phyloP scores from a whole-genome alignment of 2,113 vertebrate genomes.

The Coptodon rendalli region DNA sequence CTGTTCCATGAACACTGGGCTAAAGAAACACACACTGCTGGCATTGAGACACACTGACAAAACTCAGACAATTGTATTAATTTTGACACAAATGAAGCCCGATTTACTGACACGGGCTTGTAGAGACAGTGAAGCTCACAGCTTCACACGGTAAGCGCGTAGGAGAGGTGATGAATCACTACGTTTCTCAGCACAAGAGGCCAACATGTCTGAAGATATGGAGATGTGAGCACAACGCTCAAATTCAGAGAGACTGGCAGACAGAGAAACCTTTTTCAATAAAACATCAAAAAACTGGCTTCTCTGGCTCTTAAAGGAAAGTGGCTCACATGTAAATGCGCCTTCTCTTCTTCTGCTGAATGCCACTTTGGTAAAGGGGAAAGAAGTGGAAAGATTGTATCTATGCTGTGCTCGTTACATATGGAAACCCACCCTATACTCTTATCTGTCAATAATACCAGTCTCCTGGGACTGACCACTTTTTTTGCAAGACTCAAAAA shows the following conservation, averaged over 20 bases:
- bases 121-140: not conserved
- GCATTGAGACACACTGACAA: not conserved
- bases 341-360: not conserved
- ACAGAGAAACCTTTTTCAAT: not conserved
- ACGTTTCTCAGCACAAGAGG: not conserved
- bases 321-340: not conserved
- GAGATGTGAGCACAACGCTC: not conserved
- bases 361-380: not conserved
- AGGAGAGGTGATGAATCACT: not conserved
- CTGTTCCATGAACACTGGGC: not conserved
- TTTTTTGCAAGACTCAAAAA: not conserved
- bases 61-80: not conserved
- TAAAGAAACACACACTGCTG: not conserved
- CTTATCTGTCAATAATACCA: not conserved
- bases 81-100: slow-evolving; percentile 4
- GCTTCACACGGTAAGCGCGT: not conserved
- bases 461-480: accelerated
- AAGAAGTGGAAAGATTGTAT: not conserved
- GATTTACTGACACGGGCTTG: not conserved
- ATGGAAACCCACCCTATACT: not conserved
- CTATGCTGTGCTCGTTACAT: not conserved
- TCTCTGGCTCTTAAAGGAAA: not conserved
- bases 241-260: not conserved
- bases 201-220: not conserved
- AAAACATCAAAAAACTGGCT: not conserved